phyloP scores from a whole-genome alignment of 2,888 invertebrate species.

The Habrosyne pyritoides region DNA sequence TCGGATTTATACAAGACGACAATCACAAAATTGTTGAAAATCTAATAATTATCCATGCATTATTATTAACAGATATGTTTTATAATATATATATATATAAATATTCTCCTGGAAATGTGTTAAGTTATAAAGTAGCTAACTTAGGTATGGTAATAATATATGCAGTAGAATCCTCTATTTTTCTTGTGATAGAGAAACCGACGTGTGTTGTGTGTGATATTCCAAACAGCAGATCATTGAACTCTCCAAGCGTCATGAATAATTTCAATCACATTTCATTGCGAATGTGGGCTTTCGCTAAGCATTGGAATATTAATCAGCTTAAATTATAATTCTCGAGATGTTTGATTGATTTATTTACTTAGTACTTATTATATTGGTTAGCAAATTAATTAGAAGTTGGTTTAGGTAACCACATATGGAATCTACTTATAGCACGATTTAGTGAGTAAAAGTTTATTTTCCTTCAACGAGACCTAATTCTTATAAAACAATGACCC shows the following conservation, averaged over 20 bases:
- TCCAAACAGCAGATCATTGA: neutral
- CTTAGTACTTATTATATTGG: neutral
- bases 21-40: too few species aligned
- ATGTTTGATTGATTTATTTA: conserved; percentile 2
- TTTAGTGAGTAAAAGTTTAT: too few species aligned
- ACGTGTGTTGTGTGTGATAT: neutral
- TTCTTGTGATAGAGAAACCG: neutral
- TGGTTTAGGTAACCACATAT: neutral
- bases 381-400: neutral
- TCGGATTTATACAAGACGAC: neutral
- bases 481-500: too few species aligned
- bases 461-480: too few species aligned
- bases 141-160: too few species aligned
- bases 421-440: neutral
- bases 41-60: neutral
- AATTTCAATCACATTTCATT: conserved; percentile 8
- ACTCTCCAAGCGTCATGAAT: neutral
- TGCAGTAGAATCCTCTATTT: too few species aligned
- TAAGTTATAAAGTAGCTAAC: too few species aligned
- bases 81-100: too few species aligned
- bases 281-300: conserved; percentile 2
- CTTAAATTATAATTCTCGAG: neutral
- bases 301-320: conserved; percentile 2
- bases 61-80: too few species aligned
- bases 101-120: too few species aligned